phyloP scores from a whole-genome alignment of 2,797 vertebrate genomes.

The Falco concolor region DNA sequence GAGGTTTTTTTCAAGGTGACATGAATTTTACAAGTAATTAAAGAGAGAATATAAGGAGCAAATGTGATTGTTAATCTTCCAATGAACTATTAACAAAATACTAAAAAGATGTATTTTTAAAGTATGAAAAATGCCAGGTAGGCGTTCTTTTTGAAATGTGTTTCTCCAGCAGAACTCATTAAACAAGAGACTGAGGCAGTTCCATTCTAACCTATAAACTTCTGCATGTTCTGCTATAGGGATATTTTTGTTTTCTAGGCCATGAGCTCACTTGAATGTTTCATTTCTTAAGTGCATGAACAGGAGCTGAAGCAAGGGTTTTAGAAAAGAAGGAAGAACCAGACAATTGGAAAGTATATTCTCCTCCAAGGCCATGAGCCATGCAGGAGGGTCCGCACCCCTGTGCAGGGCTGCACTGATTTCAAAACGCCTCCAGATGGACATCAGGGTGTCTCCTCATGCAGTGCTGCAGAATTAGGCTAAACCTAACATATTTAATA shows the following conservation, averaged over 20 bases:
- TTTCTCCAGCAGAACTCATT: not conserved
- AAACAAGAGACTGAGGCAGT: not conserved
- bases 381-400: not conserved
- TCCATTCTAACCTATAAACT: not conserved
- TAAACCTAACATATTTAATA: slow-evolving; percentile 32
- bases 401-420: not conserved
- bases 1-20: not conserved
- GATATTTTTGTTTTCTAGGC: slow-evolving; percentile 60
- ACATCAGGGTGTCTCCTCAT: not conserved
- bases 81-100: not conserved
- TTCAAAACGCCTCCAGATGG: not conserved
- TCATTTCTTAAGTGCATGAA: not conserved
- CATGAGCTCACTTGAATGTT: not conserved
- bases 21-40: not conserved
- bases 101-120: not conserved
- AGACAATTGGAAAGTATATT: not conserved
- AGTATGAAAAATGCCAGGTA: not conserved
- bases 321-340: not conserved
- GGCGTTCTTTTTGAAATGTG: not conserved
- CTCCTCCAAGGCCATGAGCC: not conserved
- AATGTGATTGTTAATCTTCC: not conserved
- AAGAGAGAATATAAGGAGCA: not conserved
- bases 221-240: not conserved
- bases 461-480: not conserved
- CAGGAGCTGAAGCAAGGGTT: not conserved